Evolutionary conservation across 2,113 vertebrate genomes (phyloP).

Genomic region (Zosterops borbonicus): DNA sequence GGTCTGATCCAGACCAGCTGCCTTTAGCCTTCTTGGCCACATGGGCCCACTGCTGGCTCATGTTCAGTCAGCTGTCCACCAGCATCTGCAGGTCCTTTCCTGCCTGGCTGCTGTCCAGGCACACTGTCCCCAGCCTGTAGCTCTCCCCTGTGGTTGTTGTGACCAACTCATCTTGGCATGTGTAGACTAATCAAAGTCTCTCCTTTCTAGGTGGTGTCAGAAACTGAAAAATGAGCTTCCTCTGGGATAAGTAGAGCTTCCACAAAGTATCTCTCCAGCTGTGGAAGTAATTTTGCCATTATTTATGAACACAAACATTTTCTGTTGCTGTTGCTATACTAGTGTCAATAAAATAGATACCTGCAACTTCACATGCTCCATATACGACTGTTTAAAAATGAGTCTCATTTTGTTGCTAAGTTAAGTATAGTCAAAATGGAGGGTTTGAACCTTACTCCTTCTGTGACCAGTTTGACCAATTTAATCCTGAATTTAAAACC

Average conservation of each 20-base stretch:
- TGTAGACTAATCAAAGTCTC: no score
- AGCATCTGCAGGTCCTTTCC: no score
- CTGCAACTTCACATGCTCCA: neutral
- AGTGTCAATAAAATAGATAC: slow-evolving; percentile 20
- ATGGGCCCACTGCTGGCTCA: no score
- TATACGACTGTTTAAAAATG: neutral
- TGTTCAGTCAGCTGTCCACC: no score
- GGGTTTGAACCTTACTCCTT: neutral
- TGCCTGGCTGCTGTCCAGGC: no score
- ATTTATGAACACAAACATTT: neutral
- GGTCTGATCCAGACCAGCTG: no score
- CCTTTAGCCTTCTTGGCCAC: no score
- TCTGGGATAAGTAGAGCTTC: neutral
- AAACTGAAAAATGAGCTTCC: slow-evolving; percentile 65
- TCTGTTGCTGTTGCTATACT: neutral
- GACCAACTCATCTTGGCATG: no score
- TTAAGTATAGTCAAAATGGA: neutral
- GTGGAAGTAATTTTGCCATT: slow-evolving; percentile 29
- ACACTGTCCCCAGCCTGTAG: no score
- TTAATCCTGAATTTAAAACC: neutral
- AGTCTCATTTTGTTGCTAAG: neutral
- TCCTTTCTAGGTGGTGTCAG: no score
- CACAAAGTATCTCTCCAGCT: slow-evolving; percentile 33
- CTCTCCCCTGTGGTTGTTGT: no score
- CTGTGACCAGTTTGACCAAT: neutral